phyloP scores from a whole-genome alignment of 2,797 vertebrate genomes.

The Lates japonicus region DNA sequence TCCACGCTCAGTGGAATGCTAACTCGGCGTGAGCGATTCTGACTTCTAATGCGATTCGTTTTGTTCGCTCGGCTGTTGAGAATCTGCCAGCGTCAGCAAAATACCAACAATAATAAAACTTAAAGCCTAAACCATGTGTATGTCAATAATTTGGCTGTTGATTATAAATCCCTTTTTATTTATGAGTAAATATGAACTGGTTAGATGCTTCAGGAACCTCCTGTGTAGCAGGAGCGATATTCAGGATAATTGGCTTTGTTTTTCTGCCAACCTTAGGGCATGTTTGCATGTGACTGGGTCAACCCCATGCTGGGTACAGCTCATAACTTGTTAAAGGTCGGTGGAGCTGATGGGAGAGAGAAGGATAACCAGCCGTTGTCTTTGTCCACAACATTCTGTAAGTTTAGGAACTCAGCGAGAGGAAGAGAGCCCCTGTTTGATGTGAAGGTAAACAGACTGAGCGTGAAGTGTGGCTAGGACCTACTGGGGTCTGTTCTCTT shows the following conservation, averaged over 20 bases:
- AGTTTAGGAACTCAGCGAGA: conserved; percentile 41
- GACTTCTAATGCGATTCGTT: too few relatives aligned
- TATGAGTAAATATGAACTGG: background rate
- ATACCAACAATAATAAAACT: too few relatives aligned
- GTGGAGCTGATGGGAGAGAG: conserved; percentile 16
- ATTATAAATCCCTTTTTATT: background rate
- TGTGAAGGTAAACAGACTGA: conserved; percentile 62
- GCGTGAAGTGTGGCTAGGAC: conserved; percentile 61
- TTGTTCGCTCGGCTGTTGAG: too few relatives aligned
- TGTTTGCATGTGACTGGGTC: conserved; percentile 39
- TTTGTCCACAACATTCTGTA: conserved; percentile 36
- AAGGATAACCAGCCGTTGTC: conserved; percentile 25
- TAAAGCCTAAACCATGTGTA: background rate
- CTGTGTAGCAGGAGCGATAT: background rate
- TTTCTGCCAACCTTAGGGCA: conserved; percentile 41
- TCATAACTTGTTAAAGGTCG: conserved; percentile 54
- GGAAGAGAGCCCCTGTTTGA: conserved; percentile 49
- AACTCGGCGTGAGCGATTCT: too few relatives aligned
- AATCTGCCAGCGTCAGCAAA: too few relatives aligned
- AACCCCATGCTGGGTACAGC: conserved; percentile 36
- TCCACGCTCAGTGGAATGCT: too few relatives aligned
- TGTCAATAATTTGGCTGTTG: background rate
- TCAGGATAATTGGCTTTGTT: conserved; percentile 61
- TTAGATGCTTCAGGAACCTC: conserved; percentile 1
- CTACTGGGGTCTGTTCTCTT: conserved; percentile 31